Conservation (phyloP, 2,888 invertebrate genomes). For the Drosophila subsilvestris region DNA sequence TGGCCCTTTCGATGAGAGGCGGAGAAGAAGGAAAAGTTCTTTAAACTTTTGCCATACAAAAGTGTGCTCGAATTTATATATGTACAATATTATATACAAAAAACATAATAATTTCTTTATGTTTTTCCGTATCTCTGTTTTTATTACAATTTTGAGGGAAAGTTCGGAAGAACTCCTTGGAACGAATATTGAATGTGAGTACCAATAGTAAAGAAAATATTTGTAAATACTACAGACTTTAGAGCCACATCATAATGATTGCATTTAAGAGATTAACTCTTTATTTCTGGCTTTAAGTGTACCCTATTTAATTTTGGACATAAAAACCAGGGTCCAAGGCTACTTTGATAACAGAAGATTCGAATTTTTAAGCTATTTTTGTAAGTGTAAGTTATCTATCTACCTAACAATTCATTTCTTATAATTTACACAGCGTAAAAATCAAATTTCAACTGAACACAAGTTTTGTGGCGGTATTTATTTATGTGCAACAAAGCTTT, state of each 20-base stretch:
- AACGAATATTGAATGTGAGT: constrained; percentile 15
- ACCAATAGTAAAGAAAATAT: constrained; percentile 12
- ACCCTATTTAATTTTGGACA: no score
- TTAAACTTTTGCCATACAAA: constrained; percentile 59
- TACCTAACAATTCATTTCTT: neutral
- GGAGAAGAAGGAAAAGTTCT: constrained; percentile 55
- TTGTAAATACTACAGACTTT: neutral
- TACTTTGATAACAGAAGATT: no score
- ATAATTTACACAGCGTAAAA: neutral
- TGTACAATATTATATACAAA: constrained; percentile 21
- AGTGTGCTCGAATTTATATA: constrained; percentile 4
- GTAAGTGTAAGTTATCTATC: neutral
- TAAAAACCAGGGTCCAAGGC: no score
- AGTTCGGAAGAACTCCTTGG: constrained; percentile 17
- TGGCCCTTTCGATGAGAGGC: constrained; percentile 11
- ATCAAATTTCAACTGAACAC: neutral
- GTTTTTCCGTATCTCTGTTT: constrained; percentile 18
- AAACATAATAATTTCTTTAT: constrained; percentile 36
- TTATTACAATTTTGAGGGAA: constrained; percentile 18
- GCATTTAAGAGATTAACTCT: neutral
- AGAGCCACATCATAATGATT: neutral
- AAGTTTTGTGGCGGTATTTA: neutral
- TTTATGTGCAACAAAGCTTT: no score
- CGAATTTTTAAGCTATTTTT: no score
- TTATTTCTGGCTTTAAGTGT: neutral